Base-by-base conservation (phyloP, 2,888 invertebrate species). In the Amphipyra berbera region DNA sequence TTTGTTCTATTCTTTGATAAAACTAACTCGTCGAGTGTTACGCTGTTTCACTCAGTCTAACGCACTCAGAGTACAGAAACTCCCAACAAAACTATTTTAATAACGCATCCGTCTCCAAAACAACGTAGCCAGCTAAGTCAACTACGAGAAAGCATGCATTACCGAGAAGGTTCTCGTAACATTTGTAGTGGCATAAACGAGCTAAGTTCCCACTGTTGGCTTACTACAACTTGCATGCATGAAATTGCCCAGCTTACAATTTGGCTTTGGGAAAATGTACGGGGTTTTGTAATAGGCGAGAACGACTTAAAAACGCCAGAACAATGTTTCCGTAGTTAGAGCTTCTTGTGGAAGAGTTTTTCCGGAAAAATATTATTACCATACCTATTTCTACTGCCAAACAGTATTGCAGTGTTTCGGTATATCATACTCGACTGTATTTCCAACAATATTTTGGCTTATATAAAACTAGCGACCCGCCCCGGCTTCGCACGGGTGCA, bases 181-280 rank as follows among this genome's bases (percentile, higher is more conserved):
- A 63, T 68, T 68, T 54, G 63, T 62, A 61, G 66, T 53, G 61
- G 58, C 44, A 53, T 45, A 64, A 75, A 73, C 76, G 76, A 80
- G 70, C 70, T 52, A 81, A 79, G 78, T 70, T 69, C 50, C 15
- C 46, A 9, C 15, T 62, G 50, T 64, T 56, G 60, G 49, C 62
- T 71, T 40, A 54, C 57, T 70, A 54, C 62, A 61, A 73, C 75
- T 78, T 72, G 63, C 71, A 68, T 62, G 71, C 68, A 62, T 65
- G 65, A 74, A 74, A 79, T 74, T 78, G 73, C 71, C 60, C 46
- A 60, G 75, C 68, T 68, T 72, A 77, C 78, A 57, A 65, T 72
- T 80, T 73, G 56, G 61, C 57, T 60, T 62, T 44, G 38, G 2
- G 35, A 12, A 55, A 69, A 66, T 52, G 59, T 50, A 59, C 0